Conservation (phyloP, 1,140 invertebrate genomes). For the Nephila pilipes region DNA sequence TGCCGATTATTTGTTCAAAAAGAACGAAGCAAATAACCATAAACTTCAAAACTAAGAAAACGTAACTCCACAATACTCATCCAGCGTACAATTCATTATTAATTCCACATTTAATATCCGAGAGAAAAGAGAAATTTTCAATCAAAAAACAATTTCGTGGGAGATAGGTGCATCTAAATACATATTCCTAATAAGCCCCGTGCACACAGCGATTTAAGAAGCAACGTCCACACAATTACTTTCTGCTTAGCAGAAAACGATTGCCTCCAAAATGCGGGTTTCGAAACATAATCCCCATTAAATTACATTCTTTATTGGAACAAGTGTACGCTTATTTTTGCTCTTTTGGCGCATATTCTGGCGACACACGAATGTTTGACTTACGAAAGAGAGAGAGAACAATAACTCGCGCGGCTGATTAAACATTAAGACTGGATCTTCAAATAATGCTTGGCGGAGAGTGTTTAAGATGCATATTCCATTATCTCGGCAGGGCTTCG, state of each 20-base stretch:
- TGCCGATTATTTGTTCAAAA: too few species aligned
- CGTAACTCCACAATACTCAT: too few species aligned
- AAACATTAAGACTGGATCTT: slow-evolving; percentile 18
- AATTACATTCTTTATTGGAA: slow-evolving; percentile 3
- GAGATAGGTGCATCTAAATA: not conserved
- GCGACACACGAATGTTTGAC: not conserved
- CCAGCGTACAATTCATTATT: too few species aligned
- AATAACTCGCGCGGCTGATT: slow-evolving; percentile 7
- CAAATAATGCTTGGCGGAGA: slow-evolving; percentile 19
- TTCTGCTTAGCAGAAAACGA: slow-evolving; percentile 33
- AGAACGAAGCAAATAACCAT: too few species aligned
- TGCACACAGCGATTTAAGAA: not conserved
- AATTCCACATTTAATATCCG: too few species aligned
- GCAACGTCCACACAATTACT: not conserved
- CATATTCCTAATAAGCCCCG: not conserved
- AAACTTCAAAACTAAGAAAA: too few species aligned
- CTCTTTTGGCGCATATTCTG: slow-evolving; percentile 8
- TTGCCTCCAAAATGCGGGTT: slow-evolving; percentile 14
- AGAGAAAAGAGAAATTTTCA: too few species aligned
- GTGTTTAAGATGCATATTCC: slow-evolving; percentile 29
- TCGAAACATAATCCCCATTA: slow-evolving; percentile 19
- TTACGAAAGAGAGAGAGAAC: slow-evolving; percentile 8
- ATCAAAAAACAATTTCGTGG: not conserved
- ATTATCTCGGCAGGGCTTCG: not conserved
- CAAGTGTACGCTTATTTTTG: not conserved